Conservation (phyloP, 2,888 invertebrate genomes). For the Drosophila flavopinicola region DNA sequence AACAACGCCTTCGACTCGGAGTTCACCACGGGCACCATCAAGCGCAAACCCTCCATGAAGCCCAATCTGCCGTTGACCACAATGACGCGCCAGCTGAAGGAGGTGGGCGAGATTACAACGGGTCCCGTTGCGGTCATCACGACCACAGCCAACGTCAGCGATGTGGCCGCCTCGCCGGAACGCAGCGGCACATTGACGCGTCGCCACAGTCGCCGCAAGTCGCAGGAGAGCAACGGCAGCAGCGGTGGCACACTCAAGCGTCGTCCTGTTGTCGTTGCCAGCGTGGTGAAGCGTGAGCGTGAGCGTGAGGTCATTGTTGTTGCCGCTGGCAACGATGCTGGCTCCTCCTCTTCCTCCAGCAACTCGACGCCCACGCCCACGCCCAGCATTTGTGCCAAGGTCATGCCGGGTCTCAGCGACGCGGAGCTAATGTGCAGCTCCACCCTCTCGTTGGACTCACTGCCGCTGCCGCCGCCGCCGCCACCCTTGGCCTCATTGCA, state of each 20-base stretch:
- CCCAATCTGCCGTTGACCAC: conserved; percentile 95
- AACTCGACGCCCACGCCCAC: conserved; percentile 84
- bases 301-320: conserved; percentile 24
- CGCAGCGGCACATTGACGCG: conserved; percentile 87
- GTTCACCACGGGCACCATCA: conserved; percentile 93
- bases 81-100: conserved; percentile 95
- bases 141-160: conserved; percentile 50
- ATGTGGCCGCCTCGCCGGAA: conserved; percentile 85
- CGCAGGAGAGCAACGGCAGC: conserved; percentile 84
- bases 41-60: conserved; percentile 96
- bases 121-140: conserved; percentile 35
- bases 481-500: conserved; percentile 83
- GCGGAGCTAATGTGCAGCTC: conserved; percentile 88
- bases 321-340: conserved; percentile 25
- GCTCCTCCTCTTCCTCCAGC: conserved; percentile 80
- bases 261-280: conserved; percentile 60
- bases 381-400: conserved; percentile 83
- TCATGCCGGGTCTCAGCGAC: conserved; percentile 42
- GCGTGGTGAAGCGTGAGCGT: conserved; percentile 38
- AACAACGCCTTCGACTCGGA: conserved; percentile 90
- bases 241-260: conserved; percentile 83
- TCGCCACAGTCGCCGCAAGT: conserved; percentile 85
- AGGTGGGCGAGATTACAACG: conserved; percentile 89
- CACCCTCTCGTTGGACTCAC: conserved; percentile 91
- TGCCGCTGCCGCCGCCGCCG: conserved; percentile 91